Conservation (phyloP, 2,888 invertebrate species). For the Panopea generosa region DNA sequence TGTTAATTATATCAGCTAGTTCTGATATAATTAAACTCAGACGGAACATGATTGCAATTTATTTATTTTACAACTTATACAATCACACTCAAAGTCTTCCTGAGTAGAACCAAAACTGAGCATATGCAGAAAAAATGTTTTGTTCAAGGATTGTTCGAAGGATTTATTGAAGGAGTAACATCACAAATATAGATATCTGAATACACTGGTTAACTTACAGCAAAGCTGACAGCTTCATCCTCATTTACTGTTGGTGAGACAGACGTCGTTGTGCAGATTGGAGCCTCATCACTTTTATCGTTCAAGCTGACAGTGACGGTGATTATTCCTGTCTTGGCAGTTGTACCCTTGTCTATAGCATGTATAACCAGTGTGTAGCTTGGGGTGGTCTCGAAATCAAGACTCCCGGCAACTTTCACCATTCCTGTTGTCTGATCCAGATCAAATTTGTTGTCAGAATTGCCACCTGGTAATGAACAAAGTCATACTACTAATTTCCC, state of each 20-base stretch:
- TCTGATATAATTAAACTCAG: no score
- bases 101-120: no score
- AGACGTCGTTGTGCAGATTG: conserved; percentile 67
- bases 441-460: conserved; percentile 60
- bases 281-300: conserved; percentile 79
- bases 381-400: conserved; percentile 70
- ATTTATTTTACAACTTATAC: no score
- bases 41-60: no score
- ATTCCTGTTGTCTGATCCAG: conserved; percentile 62
- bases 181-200: no score
- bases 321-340: conserved; percentile 44
- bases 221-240: conserved; percentile 40
- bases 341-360: conserved; percentile 66
- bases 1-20: no score
- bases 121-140: no score
- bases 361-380: conserved; percentile 62
- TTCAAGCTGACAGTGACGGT: conserved; percentile 70
- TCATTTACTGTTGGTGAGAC: conserved; percentile 64
- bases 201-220: no score
- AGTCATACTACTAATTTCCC: not conserved
- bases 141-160: no score
- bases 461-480: conserved; percentile 57
- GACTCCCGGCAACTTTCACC: conserved; percentile 50
- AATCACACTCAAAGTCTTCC: no score
- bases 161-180: no score